Evolutionary conservation across 2,888 invertebrate genomes (phyloP), one percentile per base, ranked within the genome.

Genomic region (Cabera pusaria): DNA sequence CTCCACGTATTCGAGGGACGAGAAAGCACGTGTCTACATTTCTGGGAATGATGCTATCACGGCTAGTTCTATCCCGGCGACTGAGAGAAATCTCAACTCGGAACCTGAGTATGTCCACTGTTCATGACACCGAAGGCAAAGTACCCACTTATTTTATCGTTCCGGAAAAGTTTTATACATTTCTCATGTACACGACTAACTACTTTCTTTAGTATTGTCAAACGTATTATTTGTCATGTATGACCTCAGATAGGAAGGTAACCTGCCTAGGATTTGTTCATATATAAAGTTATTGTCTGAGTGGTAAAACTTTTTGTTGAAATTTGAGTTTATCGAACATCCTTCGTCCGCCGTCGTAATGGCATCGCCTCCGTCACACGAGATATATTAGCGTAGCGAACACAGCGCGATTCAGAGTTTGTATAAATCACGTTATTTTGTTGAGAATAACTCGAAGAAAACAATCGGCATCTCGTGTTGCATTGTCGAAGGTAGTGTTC

Each of bases 391-490:
- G 59, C 56, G 48, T 52, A 47, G 59, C 60, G 56, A 57, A 52
- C 50, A 31, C 45, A 43, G 38, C 21, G 29, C 16, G 27, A 12
- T 29, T 35, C 49, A 40, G 56, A 62, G 59, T 76, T 77, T 72
- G 70, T 70, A 85, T 86, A 84, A 86, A 84, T 85, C 85, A 85
- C 73, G 72, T 76, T 80, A 84, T 87, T 86, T 87, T 84, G 85
- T 84, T 79, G 80, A 82, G 31, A 86, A 85, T 84, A 83, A 83
- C 79, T 75, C 72, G 68, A 65, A 65, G 72, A 73, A 72, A 75
- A 69, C 75, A 81, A 82, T 83, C 78, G 73, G 77, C 73, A 78
- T 80, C 78, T 79, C 71, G 70, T 72, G 74, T 73, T 64, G 47
- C 41, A 60, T 59, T 66, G 64, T 62, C 55, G 60, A 65, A 63